Conservation (phyloP, 2,113 vertebrate species). For the Rutilus rutilus region DNA sequence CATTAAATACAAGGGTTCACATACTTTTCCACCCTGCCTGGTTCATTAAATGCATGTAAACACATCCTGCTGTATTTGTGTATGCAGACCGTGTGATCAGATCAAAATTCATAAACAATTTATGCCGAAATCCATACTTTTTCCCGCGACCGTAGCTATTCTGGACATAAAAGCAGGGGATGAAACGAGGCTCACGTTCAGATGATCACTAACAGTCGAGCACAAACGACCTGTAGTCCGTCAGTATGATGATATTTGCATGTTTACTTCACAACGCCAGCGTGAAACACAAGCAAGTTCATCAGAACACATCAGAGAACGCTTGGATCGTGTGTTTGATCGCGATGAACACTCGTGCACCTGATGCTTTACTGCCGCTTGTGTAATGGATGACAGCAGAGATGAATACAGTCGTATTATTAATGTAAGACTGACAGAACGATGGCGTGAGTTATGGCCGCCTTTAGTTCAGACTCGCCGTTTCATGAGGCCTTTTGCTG, state of each 20-base stretch:
- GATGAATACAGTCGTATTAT: constrained; percentile 84
- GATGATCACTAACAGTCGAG: neutral
- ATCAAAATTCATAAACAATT: neutral
- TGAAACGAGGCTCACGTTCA: neutral
- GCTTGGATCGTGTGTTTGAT: neutral
- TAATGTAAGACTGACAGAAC: constrained; percentile 80
- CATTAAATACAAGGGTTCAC: neutral
- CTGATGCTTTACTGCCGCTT: constrained; percentile 78
- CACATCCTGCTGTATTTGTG: neutral
- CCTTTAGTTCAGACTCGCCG: constrained; percentile 77
- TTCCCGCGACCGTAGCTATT: neutral
- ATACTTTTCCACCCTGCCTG: neutral
- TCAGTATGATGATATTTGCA: neutral
- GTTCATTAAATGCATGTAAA: neutral
- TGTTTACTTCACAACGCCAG: constrained; percentile 12
- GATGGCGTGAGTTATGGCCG: constrained; percentile 79
- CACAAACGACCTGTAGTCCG: neutral
- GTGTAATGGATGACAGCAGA: constrained; percentile 79
- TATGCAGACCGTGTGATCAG: neutral
- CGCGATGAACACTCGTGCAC: constrained; percentile 27
- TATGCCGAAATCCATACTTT: constrained; percentile 2
- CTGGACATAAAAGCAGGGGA: neutral
- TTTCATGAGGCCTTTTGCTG: constrained; percentile 78
- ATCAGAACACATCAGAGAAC: neutral
- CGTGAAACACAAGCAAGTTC: neutral